phyloP scores from a whole-genome alignment of 1,140 invertebrate genomes.

The Mizuhopecten yessoensis region DNA sequence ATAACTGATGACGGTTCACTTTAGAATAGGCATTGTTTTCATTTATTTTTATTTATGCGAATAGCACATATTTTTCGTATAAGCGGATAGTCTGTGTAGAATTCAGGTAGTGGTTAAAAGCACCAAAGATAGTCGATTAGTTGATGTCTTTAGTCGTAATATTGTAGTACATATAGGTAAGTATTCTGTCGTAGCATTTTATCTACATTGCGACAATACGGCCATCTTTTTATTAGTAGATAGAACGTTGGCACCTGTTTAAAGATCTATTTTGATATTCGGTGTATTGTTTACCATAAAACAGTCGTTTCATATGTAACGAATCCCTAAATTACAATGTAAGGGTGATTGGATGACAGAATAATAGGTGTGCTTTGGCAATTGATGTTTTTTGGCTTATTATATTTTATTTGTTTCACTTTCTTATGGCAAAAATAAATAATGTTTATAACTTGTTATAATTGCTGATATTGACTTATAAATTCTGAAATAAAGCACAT shows the following conservation, averaged over 20 bases:
- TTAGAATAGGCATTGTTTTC: background rate
- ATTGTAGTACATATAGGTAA: background rate
- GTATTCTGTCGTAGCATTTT: background rate
- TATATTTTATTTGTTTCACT: no score
- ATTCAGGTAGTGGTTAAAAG: background rate
- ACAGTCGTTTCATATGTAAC: no score
- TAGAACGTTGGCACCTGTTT: background rate
- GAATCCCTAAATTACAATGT: background rate
- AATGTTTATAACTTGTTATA: no score
- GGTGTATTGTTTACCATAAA: no score
- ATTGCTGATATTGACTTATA: no score
- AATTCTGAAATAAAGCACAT: no score
- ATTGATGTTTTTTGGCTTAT: no score
- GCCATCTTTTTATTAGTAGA: background rate
- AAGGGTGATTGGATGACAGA: slow-evolving; percentile 7
- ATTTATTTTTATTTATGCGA: background rate
- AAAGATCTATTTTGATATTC: background rate
- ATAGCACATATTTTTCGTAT: background rate
- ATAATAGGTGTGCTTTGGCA: background rate
- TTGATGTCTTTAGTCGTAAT: background rate
- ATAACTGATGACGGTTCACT: background rate
- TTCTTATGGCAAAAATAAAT: no score
- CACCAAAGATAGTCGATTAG: background rate
- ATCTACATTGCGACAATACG: background rate
- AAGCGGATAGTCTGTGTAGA: no score